These are phyloP conservation scores for Anguilla rostrata DNA, from an alignment of 2,113 vertebrate genomes.

Conservation along the genomic window DNA sequence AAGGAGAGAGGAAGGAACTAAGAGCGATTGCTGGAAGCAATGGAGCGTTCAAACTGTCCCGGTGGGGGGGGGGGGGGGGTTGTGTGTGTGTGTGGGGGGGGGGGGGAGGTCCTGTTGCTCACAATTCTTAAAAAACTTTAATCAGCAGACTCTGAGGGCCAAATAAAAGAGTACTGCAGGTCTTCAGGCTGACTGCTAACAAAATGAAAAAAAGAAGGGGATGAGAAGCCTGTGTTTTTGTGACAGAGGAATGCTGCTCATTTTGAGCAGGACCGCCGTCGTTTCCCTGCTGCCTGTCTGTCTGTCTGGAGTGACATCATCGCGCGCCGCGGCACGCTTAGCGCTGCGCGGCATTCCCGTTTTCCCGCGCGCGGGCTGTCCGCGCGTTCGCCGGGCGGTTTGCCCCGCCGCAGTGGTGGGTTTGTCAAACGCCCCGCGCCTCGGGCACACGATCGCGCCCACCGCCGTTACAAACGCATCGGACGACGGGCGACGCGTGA, in stretches of 20 bases:
- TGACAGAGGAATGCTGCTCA: not conserved
- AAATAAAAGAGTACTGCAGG: not conserved
- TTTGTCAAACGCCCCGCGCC: not conserved
- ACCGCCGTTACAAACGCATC: not conserved
- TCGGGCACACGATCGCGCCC: not conserved
- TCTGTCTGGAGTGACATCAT: not conserved
- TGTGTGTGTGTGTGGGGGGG: no score
- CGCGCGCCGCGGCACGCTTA: no score
- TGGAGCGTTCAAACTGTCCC: not conserved
- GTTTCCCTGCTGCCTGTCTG: not conserved
- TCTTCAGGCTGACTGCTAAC: not conserved
- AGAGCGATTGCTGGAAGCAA: not conserved
- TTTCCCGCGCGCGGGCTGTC: no score
- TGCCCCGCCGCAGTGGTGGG: no score
- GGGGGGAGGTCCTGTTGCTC: not conserved
- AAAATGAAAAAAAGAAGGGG: no score
- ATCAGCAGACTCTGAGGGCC: not conserved
- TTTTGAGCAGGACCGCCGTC: not conserved
- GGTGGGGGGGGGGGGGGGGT: no score
- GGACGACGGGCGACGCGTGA: not conserved
- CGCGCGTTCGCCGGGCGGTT: not conserved
- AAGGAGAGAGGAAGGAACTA: not conserved
- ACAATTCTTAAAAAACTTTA: not conserved
- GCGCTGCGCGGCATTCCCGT: not conserved
- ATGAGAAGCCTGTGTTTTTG: no score